Conservation (phyloP, 2,113 vertebrate genomes). For the Brachyistius frenatus region DNA sequence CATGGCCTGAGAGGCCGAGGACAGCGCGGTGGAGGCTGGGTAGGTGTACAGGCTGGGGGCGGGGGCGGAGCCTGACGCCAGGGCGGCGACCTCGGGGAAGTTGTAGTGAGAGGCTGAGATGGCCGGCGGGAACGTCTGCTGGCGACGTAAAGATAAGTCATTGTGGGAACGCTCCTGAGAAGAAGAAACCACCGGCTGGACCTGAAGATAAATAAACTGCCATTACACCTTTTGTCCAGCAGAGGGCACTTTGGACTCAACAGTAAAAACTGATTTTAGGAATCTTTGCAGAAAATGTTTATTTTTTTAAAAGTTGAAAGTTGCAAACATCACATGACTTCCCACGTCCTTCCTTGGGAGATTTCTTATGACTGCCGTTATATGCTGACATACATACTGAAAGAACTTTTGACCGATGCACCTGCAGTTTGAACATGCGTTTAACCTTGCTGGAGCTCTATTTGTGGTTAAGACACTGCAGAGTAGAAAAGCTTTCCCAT, state of each 20-base stretch:
- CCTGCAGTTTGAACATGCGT: not conserved
- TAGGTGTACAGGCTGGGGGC: conserved; percentile 91
- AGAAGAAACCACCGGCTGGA: conserved; percentile 85
- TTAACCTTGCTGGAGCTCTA: not conserved
- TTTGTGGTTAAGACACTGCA: not conserved
- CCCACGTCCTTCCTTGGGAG: not conserved
- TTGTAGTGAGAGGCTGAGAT: conserved; percentile 91
- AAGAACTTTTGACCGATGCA: too few species aligned
- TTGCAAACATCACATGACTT: not conserved
- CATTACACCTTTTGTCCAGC: conserved; percentile 18
- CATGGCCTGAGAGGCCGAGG: conserved; percentile 93
- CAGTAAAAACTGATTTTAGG: not conserved
- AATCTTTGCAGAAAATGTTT: not conserved
- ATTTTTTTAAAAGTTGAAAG: not conserved
- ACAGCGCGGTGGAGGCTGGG: conserved; percentile 91
- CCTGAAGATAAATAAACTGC: conserved; percentile 42
- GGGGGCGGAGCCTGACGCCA: conserved; percentile 84
- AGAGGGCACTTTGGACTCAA: conserved; percentile 27
- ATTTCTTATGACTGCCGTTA: not conserved
- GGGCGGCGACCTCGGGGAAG: conserved; percentile 89
- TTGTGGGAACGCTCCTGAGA: conserved; percentile 85
- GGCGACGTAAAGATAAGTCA: conserved; percentile 87
- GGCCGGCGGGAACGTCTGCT: conserved; percentile 93
- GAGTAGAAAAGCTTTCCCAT: not conserved
- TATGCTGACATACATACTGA: not conserved